phyloP scores from a whole-genome alignment of 2,888 invertebrate species.

The Dynastes grantii region DNA sequence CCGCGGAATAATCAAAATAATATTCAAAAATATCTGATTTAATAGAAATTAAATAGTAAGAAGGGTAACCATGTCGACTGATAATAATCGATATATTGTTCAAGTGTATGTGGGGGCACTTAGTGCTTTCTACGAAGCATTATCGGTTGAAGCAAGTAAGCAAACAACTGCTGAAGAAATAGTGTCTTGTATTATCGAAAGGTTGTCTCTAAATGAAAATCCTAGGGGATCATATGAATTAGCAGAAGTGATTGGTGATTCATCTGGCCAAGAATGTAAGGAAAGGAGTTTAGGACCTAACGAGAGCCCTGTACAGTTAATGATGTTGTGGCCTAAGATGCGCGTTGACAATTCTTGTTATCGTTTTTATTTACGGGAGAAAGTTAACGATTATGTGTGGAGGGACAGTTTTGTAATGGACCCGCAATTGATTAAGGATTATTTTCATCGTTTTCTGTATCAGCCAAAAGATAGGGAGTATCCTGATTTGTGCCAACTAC shows the following conservation, averaged over 20 bases:
- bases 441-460: constrained; percentile 91
- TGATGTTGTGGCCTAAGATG: constrained; percentile 87
- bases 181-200: constrained; percentile 89
- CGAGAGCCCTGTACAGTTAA: constrained; percentile 87
- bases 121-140: constrained; percentile 90
- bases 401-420: constrained; percentile 91
- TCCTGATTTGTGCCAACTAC: constrained; percentile 95
- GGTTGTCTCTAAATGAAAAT: constrained; percentile 76
- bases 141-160: constrained; percentile 92
- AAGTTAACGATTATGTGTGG: constrained; percentile 89
- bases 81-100: constrained; percentile 81
- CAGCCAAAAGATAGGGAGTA: constrained; percentile 96
- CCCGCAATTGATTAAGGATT: constrained; percentile 93
- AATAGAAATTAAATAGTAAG: constrained; percentile 55
- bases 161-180: constrained; percentile 94
- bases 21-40: constrained; percentile 23
- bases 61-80: constrained; percentile 75
- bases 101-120: constrained; percentile 93
- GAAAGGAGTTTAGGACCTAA: constrained; percentile 88
- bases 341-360: constrained; percentile 74
- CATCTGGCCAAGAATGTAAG: constrained; percentile 92
- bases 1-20: constrained; percentile 27
- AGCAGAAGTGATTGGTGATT: constrained; percentile 90
- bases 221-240: constrained; percentile 81
- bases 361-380: constrained; percentile 90